Base-by-base conservation (phyloP, 37 sponge, comb jelly and placozoan genomes). In the Eunapius fragilis region DNA sequence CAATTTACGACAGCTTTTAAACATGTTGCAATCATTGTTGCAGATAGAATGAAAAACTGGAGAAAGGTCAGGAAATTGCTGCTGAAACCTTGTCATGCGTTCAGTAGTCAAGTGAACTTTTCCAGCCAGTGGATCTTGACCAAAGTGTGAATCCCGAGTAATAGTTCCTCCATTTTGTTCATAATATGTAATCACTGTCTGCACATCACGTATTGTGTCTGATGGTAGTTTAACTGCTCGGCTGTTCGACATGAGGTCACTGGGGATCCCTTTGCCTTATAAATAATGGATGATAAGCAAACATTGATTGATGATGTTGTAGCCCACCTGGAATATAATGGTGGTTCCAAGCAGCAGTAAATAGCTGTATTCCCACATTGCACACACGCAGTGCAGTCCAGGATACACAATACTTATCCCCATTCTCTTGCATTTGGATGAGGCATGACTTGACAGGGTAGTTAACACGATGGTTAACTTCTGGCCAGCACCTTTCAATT, bases 351-450 rank as follows among this genome's bases (percentile, higher is more conserved):
- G 41, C 41, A 41, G 41, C 41, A 41, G 41, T 41, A 41, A 41
- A 41, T 41, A 9, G 41, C 41, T 41, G 41, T 41, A 41, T 41
- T 41, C 41, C 41, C 82, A 24, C 41, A 41, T 41, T 41, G 41
- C 41, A 76, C 32, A 89, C 81, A 50, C 70, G 58, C 23, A 89
- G 24, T 11, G 85, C 58, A 35, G 70, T 38, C 84, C 76, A 84
- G 19, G 90, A 89, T 24, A 85, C 81, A 85, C 85, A 89, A 71
- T 49, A 89, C 30, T 87, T 70, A 45, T 77, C 75, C n/a, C 67
- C 81, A 28, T 30, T 34, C 24, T 49, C 74, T 34, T 85, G 75
- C 75, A 89, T 48, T 2, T 47, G 14, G 24, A 78, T 58, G 41
- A 84, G 75, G 34, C 58, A 27, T 23, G 23, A n/a, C 67, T 89